phyloP scores from a whole-genome alignment of 2,113 vertebrate species.

The Hippocampus barbouri region DNA sequence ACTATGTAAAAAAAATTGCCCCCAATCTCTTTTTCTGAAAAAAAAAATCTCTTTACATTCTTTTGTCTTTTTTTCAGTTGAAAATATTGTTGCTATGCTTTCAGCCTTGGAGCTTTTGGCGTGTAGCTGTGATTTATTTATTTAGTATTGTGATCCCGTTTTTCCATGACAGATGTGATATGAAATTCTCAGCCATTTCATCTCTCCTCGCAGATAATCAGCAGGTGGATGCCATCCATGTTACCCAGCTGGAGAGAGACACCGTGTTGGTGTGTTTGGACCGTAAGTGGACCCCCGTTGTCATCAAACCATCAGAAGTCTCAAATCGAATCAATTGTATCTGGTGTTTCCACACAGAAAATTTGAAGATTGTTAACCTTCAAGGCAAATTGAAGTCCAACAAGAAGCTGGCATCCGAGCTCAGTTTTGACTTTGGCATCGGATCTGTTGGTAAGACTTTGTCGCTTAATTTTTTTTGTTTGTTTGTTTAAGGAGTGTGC shows the following conservation, averaged over 20 bases:
- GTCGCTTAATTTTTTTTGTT: neutral
- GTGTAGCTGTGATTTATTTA: no score
- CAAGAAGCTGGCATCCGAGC: constrained; percentile 95
- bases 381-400: constrained; percentile 94
- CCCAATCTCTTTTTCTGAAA: no score
- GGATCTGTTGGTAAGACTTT: constrained; percentile 88
- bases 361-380: constrained; percentile 97
- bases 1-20: no score
- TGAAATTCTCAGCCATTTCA: neutral
- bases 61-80: no score
- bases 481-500: neutral
- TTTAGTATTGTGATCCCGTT: no score
- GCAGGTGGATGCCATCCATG: constrained; percentile 91
- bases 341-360: constrained; percentile 71
- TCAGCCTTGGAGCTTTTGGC: no score
- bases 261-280: constrained; percentile 96
- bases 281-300: constrained; percentile 76
- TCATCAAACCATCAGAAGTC: neutral
- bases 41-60: no score
- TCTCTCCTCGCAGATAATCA: constrained; percentile 71
- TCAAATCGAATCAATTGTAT: neutral
- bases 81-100: no score
- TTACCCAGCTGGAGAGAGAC: constrained; percentile 96
- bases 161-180: no score
- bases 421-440: constrained; percentile 96